A percentile compares a stretch with the other conserved stretches of the same genome.
phyloP scores from a whole-genome alignment of 2,888 invertebrate species.

The Acanthosepion esculentum region DNA sequence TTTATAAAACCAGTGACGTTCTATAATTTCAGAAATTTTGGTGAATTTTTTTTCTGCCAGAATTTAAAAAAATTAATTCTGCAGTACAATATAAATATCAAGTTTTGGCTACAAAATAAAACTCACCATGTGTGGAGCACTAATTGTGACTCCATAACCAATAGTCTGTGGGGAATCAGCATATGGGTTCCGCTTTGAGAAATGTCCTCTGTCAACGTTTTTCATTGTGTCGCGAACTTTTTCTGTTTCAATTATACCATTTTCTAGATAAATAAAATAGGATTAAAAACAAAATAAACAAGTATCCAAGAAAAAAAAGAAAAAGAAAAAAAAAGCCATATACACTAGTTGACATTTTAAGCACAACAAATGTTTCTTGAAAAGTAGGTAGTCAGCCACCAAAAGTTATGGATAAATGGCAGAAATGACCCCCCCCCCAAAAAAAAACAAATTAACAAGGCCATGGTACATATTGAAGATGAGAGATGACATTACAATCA shows the following conservation, averaged over 20 bases:
- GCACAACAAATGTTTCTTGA: neutral
- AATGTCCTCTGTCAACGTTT: constrained; percentile 72
- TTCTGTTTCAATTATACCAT: constrained; percentile 72
- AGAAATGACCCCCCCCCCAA: no score
- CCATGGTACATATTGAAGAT: no score
- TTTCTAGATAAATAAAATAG: constrained; percentile 60
- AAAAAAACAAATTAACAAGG: no score
- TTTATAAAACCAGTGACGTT: no score
- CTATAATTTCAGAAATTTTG: no score
- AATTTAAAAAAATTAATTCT: neutral
- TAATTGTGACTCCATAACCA: constrained; percentile 86
- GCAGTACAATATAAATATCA: neutral
- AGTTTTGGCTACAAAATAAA: neutral
- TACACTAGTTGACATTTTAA: neutral
- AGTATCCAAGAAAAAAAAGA: neutral
- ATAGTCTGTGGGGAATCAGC: constrained; percentile 80
- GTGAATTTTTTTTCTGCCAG: no score
- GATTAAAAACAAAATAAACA: neutral
- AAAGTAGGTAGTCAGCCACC: neutral
- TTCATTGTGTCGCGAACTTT: constrained; percentile 72
- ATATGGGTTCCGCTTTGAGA: constrained; percentile 70
- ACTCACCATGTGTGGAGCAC: constrained; percentile 75
- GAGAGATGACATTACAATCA: no score
- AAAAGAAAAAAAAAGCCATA: neutral
- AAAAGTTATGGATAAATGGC: no score